Base-by-base conservation (phyloP, 92 coral and sea anemone species). In the Phenganax stokvisi region DNA sequence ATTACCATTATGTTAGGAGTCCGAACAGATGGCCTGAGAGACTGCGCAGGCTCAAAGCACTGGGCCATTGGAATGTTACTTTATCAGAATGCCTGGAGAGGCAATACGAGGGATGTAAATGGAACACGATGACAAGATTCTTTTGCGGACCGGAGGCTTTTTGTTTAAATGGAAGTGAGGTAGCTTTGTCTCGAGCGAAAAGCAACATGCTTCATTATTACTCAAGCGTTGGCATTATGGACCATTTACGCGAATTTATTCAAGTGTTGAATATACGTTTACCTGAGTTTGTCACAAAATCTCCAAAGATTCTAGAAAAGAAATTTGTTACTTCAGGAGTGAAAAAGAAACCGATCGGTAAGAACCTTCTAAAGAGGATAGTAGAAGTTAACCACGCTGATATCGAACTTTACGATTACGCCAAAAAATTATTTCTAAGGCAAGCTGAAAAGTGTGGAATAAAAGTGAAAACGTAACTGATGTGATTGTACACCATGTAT, bases 391-490 rank as follows among this genome's bases (percentile, higher is more conserved):
- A 96, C 86, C 78, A 87, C 75, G 99, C 96, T 0, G 99, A 96
- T 79, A 65, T 85, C 0, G 85, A 87, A 61, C 86, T 96, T 58
- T 96, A 92, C 69, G 73, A 86, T 9, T 92, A 86, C 81, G 79
- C 91, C 0, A 75, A 76, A 55, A 75, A 82, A 61, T 82, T 92
- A 20, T 96, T 92, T 73, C 80, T 79, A 87, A 69, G 76, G 68
- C 99, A 96, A 74, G 99, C 90, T 28, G 81, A 79, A 54, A 74
- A 89, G 64, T 94, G 98, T 86, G 92, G 89, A 3, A 81, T 93
- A 56, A 56, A 58, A 27, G 44, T 86, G 64, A 7, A 58, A 30
- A 67, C 20, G 57, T 12, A 57, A 65, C 13, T 6, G 47, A 37
- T 37, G 47, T 37, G 47, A 37, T 37, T 37, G 2, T 37, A 37